A percentile compares a stretch with the other conserved stretches of the same genome.
Conservation (phyloP, 2,888 invertebrate genomes). For the Orthonychiurus folsomi region DNA sequence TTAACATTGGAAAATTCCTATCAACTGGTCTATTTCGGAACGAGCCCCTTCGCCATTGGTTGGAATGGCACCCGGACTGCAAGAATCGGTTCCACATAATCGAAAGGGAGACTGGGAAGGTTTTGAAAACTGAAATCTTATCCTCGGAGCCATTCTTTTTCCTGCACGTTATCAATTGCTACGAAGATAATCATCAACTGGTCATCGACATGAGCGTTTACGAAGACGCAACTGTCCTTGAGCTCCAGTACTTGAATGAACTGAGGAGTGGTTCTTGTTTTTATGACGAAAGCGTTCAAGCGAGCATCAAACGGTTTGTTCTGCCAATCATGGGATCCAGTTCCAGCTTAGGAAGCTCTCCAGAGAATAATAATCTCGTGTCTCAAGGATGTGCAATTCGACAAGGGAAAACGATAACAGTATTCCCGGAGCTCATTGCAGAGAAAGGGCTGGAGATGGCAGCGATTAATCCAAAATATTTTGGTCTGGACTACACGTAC, state of each 20-base stretch:
- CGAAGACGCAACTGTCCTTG: slow-evolving; percentile 43
- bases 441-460: slow-evolving; percentile 13
- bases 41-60: slow-evolving; percentile 16
- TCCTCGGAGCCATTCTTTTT: slow-evolving; percentile 48
- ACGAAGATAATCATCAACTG: slow-evolving; percentile 44
- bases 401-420: slow-evolving; percentile 3
- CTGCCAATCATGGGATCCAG: slow-evolving; percentile 42
- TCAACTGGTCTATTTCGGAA: slow-evolving; percentile 6
- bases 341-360: neutral
- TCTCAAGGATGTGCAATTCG: slow-evolving; percentile 1
- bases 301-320: slow-evolving; percentile 44
- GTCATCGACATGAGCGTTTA: slow-evolving; percentile 44
- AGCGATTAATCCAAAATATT: neutral
- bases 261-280: slow-evolving; percentile 32
- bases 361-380: neutral
- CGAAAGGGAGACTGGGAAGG: slow-evolving; percentile 44
- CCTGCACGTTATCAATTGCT: slow-evolving; percentile 50
- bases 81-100: slow-evolving; percentile 45
- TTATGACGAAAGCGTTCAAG: slow-evolving; percentile 38
- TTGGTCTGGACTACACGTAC: slow-evolving; percentile 5
- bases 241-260: slow-evolving; percentile 42
- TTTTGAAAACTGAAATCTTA: slow-evolving; percentile 43
- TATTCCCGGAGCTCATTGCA: neutral
- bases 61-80: slow-evolving; percentile 27
- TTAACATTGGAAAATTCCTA: slow-evolving; percentile 43